Conservation (phyloP, 2,113 vertebrate genomes). For the Oreamnos americanus region DNA sequence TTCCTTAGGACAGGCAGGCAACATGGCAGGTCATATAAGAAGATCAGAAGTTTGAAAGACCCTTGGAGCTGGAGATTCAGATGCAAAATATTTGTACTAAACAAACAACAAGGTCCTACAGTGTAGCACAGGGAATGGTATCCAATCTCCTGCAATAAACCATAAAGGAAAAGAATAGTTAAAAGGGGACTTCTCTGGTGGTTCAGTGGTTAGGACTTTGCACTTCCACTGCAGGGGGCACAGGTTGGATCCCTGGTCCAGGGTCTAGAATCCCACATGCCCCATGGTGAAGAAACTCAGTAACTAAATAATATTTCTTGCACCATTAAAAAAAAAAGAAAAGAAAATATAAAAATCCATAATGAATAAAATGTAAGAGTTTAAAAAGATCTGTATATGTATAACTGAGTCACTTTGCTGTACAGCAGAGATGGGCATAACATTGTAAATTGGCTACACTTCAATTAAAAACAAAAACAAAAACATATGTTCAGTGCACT, state of each 20-base stretch:
- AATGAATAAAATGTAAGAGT: not conserved
- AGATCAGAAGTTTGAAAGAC: not conserved
- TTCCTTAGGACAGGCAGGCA: not conserved
- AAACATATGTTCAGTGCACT: not conserved
- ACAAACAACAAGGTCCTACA: not conserved
- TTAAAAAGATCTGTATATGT: not conserved
- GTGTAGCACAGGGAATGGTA: not conserved
- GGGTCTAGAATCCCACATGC: not conserved
- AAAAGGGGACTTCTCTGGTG: not conserved
- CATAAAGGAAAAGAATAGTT: not conserved
- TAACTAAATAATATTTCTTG: not conserved
- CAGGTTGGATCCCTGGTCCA: not conserved
- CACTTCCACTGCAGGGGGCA: accelerated
- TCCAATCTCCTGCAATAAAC: not conserved
- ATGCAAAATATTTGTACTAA: not conserved
- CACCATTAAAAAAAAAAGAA: not conserved
- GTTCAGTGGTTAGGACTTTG: not conserved
- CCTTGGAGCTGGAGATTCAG: not conserved
- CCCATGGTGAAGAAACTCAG: not conserved
- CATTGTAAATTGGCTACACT: not conserved
- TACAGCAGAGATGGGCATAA: not conserved
- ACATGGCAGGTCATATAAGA: not conserved
- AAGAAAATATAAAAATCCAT: not conserved
- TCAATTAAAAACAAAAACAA: not conserved
- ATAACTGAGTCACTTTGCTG: not conserved